phyloP scores from a whole-genome alignment of 2,113 vertebrate species.

The Neolamprologus cancellatus region DNA sequence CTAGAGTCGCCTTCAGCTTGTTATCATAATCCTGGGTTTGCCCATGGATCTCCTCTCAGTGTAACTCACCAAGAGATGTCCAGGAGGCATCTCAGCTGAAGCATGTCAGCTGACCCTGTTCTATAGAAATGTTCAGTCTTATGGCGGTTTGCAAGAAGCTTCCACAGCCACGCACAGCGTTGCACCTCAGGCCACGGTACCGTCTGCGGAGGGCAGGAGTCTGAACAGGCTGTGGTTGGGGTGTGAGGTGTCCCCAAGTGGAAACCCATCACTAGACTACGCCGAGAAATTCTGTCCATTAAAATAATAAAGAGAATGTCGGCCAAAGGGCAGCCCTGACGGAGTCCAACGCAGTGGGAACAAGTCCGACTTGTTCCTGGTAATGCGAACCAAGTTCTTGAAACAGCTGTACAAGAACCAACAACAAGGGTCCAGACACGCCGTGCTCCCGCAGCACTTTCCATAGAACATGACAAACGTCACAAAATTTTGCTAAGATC shows the following conservation, averaged over 20 bases:
- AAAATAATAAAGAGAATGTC: background rate
- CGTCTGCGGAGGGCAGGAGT: background rate
- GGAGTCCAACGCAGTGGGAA: background rate
- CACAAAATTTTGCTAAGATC: rapidly evolving
- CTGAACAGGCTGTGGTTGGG: background rate
- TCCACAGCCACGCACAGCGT: background rate
- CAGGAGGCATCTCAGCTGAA: background rate
- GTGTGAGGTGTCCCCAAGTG: background rate
- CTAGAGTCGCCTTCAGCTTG: background rate
- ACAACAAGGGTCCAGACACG: background rate
- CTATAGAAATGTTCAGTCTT: background rate
- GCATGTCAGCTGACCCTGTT: background rate
- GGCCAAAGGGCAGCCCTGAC: background rate
- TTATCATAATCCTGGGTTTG: background rate
- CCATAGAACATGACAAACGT: rapidly evolving
- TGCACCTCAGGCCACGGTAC: background rate
- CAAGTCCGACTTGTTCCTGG: background rate
- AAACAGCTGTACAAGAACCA: background rate
- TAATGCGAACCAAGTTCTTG: background rate
- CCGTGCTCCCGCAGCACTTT: background rate
- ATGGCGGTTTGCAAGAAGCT: background rate
- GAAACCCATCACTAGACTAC: background rate
- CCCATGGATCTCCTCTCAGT: background rate
- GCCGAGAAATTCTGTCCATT: background rate
- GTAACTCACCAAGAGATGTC: background rate